phyloP scores from a whole-genome alignment of 2,888 invertebrate species.

The Agriopis leucophaearia region DNA sequence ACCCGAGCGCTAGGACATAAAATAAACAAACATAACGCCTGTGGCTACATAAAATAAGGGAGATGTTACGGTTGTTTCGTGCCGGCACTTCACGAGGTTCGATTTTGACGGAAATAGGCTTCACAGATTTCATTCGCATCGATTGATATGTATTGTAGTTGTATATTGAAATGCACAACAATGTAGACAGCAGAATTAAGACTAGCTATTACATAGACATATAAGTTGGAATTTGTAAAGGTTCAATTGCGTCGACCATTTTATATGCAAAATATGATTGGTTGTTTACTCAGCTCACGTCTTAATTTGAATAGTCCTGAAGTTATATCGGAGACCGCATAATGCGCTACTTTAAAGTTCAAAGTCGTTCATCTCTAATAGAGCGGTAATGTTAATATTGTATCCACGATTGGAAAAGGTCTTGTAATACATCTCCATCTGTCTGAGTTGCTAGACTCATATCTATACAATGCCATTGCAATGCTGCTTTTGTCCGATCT shows the following conservation, averaged over 20 bases:
- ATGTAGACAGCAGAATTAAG: background rate
- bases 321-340: background rate
- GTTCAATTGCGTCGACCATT: conserved; percentile 7
- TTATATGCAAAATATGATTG: conserved; percentile 12
- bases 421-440: conserved; percentile 40
- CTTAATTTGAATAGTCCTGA: conserved; percentile 14
- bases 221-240: conserved; percentile 5
- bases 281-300: background rate
- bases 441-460: conserved; percentile 37
- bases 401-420: conserved; percentile 23
- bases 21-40: conserved; percentile 26
- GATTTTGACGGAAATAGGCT: conserved; percentile 61
- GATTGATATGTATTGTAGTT: conserved; percentile 26
- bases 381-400: conserved; percentile 28
- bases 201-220: background rate
- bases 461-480: conserved; percentile 39
- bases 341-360: conserved; percentile 16
- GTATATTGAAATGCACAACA: conserved; percentile 5
- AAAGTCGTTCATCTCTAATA: conserved; percentile 23
- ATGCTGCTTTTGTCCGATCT: conserved; percentile 41
- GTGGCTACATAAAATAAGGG: conserved; percentile 44
- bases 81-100: conserved; percentile 58
- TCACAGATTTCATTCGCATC: conserved; percentile 54
- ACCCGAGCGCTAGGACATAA: background rate
- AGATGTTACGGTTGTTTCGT: conserved; percentile 56